Evolutionary conservation across 2,797 vertebrate species (phyloP), one percentile per base, ranked within the genome.

Genomic region (Danio albolineatus): DNA sequence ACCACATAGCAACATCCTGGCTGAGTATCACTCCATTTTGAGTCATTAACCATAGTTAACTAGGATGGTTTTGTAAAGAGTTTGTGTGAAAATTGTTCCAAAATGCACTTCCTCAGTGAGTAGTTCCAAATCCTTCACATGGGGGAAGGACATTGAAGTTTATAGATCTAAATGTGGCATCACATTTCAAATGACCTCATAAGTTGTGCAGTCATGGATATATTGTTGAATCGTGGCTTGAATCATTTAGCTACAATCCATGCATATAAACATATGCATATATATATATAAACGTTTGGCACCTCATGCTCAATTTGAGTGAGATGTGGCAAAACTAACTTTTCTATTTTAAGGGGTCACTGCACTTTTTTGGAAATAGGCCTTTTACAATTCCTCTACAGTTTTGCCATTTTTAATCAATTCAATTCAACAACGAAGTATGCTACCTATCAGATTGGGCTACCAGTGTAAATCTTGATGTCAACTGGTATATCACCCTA

Each of bases 211-310:
- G 16, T 56, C 49, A 16, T 2, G 12, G 10, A 16, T 57, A n/a
- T 43, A 73, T 28, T 73, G 17, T 28, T 73, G 39, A 72, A 72
- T 44, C 19, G 2, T 12, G 16, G 1, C 28, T 51, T 51, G 66
- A 17, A 53, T 69, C 46, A 69, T 69, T 69, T 17, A 39, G 14
- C 48, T 53, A 6, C 28, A 51, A 69, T 69, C 66, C 9, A 16
- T 53, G 39, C 51, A 65, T 65, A 51, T 53, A 53, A 69, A 69
- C 48, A 69, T 48, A n/a, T n/a, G n/a, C n/a, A n/a, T n/a, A n/a
- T n/a, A n/a, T n/a, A n/a, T n/a, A n/a, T n/a, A n/a, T n/a, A 53
- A 65, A 69, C 53, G 66, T 69, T 10, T 69, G 48, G 48, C 48
- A 53, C 46, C 9, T 12, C 48, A 51, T 67, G 8, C 46, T 51